phyloP scores from a whole-genome alignment of 2,113 vertebrate genomes.

The Sylvilagus bachmani region DNA sequence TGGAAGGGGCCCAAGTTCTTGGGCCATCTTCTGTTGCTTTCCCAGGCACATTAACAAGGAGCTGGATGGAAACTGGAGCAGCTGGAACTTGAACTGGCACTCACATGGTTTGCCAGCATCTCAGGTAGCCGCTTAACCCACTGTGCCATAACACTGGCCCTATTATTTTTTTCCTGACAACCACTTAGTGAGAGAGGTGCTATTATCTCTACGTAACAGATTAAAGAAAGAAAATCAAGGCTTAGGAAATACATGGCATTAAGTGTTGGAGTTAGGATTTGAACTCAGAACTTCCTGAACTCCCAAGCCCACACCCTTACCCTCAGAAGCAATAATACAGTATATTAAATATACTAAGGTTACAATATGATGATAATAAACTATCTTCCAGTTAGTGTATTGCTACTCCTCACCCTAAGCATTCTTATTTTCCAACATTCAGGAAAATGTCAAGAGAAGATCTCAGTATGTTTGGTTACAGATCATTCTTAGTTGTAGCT shows the following conservation, averaged over 20 bases:
- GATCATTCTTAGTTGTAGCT: conserved; percentile 13
- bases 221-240: not conserved
- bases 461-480: not conserved
- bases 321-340: not conserved
- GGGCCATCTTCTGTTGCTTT: too few relatives aligned
- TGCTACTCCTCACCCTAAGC: not conserved
- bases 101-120: too few relatives aligned
- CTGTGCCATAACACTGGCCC: too few relatives aligned
- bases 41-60: too few relatives aligned
- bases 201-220: conserved; percentile 56
- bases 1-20: too few relatives aligned
- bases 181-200: not conserved
- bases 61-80: too few relatives aligned
- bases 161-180: conserved; percentile 49
- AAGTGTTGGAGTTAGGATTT: conserved; percentile 11
- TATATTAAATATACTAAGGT: not conserved
- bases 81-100: too few relatives aligned
- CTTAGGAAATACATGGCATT: conserved; percentile 28
- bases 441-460: conserved; percentile 10
- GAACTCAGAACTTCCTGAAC: conserved; percentile 55
- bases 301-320: not conserved
- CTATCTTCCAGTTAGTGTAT: not conserved
- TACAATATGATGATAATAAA: not conserved
- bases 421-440: conserved; percentile 19
- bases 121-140: too few relatives aligned